Conservation (phyloP, 2,888 invertebrate species). For the Himalopsyche anomala region DNA sequence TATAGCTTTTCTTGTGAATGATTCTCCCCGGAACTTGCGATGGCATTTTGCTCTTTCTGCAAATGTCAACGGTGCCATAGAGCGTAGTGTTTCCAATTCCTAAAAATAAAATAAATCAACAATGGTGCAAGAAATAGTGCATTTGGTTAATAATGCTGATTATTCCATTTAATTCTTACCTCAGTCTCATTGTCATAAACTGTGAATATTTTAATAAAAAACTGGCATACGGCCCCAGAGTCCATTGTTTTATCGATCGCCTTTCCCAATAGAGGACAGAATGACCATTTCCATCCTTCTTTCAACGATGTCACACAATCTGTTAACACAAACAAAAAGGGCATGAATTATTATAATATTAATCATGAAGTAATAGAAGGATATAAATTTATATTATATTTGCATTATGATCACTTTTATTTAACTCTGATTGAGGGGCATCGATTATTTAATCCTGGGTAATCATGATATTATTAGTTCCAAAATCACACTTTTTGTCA, state of each 20-base stretch:
- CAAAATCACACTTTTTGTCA: no score
- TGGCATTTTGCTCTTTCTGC: conserved; percentile 70
- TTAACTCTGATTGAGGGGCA: no score
- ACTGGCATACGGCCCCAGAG: conserved; percentile 77
- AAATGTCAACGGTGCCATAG: conserved; percentile 73
- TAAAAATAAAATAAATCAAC: conserved; percentile 65
- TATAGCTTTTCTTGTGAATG: conserved; percentile 82
- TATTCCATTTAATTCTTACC: conserved; percentile 67
- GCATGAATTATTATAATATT: neutral
- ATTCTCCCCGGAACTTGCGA: conserved; percentile 72
- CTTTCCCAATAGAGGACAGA: conserved; percentile 78
- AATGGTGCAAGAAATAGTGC: neutral
- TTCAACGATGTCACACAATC: conserved; percentile 80
- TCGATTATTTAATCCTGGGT: no score
- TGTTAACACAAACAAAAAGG: conserved; percentile 65
- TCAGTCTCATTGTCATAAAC: conserved; percentile 79
- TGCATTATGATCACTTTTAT: no score
- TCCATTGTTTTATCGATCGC: conserved; percentile 77
- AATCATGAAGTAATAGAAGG: no score
- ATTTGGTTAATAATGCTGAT: neutral
- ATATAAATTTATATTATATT: no score
- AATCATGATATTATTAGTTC: no score
- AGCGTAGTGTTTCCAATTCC: conserved; percentile 73
- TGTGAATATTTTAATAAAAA: conserved; percentile 79
- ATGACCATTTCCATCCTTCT: conserved; percentile 87